Conservation (phyloP, 2,888 invertebrate genomes). For the Clunio marinus region DNA sequence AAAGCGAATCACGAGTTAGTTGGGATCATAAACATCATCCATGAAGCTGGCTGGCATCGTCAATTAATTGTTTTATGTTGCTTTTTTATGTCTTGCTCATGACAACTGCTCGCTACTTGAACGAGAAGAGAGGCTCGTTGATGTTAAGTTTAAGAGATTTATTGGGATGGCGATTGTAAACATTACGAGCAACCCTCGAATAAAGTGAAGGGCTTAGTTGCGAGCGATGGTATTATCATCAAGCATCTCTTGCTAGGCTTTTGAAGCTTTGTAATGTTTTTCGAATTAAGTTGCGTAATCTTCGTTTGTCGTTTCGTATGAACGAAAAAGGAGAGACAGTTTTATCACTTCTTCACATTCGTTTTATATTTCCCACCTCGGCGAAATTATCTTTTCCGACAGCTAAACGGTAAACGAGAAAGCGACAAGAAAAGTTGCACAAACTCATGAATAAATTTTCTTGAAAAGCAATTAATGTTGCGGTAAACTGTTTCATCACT, state of each 20-base stretch:
- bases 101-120: neutral
- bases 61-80: slow-evolving; percentile 28
- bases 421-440: slow-evolving; percentile 5
- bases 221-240: neutral
- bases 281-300: slow-evolving; percentile 13
- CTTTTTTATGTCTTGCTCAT: slow-evolving; percentile 1
- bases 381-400: neutral
- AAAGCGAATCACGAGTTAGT: slow-evolving; percentile 17
- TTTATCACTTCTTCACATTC: slow-evolving; percentile 11
- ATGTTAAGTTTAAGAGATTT: neutral
- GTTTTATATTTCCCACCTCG: too few species aligned
- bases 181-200: neutral
- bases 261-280: neutral
- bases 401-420: neutral
- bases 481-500: neutral
- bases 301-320: slow-evolving; percentile 1
- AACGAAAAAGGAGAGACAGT: neutral
- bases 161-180: neutral
- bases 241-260: neutral
- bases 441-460: slow-evolving; percentile 12
- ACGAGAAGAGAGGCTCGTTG: neutral
- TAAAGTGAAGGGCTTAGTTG: neutral
- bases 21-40: slow-evolving; percentile 28
- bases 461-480: slow-evolving; percentile 14
- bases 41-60: neutral